These are phyloP conservation scores for Corythaeola cristata DNA, from an alignment of 2,113 vertebrate genomes.

Conservation along the genomic window DNA sequence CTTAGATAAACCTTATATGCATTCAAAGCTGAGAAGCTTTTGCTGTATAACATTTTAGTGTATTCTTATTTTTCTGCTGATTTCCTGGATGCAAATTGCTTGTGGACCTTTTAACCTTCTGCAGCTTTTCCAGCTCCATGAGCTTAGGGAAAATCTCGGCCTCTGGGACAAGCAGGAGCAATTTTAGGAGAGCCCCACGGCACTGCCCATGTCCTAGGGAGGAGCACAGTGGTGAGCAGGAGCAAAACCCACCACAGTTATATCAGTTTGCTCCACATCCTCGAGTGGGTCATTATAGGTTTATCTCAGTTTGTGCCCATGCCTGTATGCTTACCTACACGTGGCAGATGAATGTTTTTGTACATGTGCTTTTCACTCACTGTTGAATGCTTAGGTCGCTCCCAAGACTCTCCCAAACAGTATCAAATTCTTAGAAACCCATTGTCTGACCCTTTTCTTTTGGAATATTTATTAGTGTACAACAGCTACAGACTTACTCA, in stretches of 20 bases:
- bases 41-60: background rate
- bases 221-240: background rate
- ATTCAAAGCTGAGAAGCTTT: background rate
- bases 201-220: background rate
- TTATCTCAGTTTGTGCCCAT: background rate
- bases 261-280: background rate
- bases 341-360: background rate
- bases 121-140: background rate
- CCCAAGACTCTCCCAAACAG: background rate
- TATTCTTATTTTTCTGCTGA: background rate
- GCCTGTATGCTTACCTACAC: background rate
- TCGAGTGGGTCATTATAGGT: background rate
- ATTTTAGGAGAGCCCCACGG: background rate
- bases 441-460: background rate
- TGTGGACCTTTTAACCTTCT: background rate
- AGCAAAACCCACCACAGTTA: background rate
- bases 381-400: background rate
- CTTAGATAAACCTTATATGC: background rate
- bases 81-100: background rate
- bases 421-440: background rate
- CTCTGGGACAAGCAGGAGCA: background rate
- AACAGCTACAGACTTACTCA: background rate
- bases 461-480: slow-evolving; percentile 23
- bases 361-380: background rate
- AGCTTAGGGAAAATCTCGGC: background rate